A percentile compares a stretch with the other conserved stretches of the same genome.
Conservation (phyloP, 2,888 invertebrate genomes). For the Lycocerus yunnanus region DNA sequence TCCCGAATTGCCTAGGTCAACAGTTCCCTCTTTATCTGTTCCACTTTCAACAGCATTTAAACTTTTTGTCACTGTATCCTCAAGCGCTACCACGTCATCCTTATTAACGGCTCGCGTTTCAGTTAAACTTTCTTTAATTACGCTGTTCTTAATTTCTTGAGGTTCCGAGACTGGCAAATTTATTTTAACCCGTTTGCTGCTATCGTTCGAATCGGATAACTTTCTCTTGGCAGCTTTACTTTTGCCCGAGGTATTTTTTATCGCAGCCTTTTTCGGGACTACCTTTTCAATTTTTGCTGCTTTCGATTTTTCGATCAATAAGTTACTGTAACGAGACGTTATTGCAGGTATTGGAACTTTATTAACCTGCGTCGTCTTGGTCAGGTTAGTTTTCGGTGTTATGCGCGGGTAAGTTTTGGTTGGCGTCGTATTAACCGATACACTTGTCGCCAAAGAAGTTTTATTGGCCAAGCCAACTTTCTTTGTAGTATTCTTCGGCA, state of each 20-base stretch:
- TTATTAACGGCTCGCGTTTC: not conserved
- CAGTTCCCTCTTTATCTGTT: not conserved
- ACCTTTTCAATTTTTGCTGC: not conserved
- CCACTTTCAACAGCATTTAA: not conserved
- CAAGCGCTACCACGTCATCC: not conserved
- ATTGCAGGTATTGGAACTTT: slow-evolving; percentile 55
- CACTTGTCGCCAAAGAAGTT: slow-evolving; percentile 15
- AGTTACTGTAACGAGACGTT: slow-evolving; percentile 43
- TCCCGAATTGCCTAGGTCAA: not conserved
- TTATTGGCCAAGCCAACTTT: slow-evolving; percentile 19
- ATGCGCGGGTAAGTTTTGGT: slow-evolving; percentile 13
- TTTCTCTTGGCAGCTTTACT: not conserved
- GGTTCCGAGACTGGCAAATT: not conserved
- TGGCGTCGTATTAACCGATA: slow-evolving; percentile 8
- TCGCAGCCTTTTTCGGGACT: not conserved
- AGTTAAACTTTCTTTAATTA: not conserved
- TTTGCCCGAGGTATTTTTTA: not conserved
- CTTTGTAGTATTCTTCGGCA: slow-evolving; percentile 26
- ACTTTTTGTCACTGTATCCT: not conserved
- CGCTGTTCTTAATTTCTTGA: not conserved
- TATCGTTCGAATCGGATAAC: not conserved
- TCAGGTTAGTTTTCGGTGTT: slow-evolving; percentile 41
- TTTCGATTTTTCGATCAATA: not conserved
- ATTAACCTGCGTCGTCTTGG: slow-evolving; percentile 52
- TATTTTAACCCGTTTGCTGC: not conserved